Evolutionary conservation across 64 coral and sea anemone genomes (phyloP).

Genomic region (Platygyra sinensis): DNA sequence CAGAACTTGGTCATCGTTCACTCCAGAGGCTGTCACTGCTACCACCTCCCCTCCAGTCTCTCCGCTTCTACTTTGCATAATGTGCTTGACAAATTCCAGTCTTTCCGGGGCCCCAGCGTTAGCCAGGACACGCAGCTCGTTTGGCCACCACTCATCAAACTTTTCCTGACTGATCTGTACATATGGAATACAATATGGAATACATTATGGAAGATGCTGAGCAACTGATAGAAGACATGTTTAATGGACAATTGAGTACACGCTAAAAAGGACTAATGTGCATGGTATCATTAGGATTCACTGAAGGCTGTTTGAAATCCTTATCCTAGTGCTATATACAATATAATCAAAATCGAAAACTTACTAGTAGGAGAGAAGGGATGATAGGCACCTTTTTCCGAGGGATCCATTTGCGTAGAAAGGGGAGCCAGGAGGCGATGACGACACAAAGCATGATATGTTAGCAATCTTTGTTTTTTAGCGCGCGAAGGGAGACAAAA

Average conservation of each 20-base stretch:
- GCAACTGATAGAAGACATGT: neutral
- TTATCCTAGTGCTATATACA: no score
- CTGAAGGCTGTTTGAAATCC: no score
- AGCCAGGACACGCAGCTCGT: slow-evolving; percentile 67
- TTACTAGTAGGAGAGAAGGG: no score
- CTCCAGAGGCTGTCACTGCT: slow-evolving; percentile 79
- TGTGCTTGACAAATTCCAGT: slow-evolving; percentile 37
- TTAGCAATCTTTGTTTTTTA: no score
- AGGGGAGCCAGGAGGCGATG: no score
- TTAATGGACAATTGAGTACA: neutral
- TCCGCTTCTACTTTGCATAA: slow-evolving; percentile 36
- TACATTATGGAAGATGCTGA: neutral
- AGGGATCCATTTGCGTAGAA: no score
- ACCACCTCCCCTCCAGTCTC: slow-evolving; percentile 53
- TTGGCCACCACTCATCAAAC: slow-evolving; percentile 82
- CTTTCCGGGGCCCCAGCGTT: slow-evolving; percentile 63
- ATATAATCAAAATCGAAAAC: no score
- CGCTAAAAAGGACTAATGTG: neutral
- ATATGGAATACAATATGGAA: no score
- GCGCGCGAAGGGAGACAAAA: no score
- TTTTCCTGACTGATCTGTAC: slow-evolving; percentile 36
- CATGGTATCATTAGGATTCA: neutral
- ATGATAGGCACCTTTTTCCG: no score
- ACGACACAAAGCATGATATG: no score
- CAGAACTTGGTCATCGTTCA: slow-evolving; percentile 76